Base-by-base conservation (phyloP, 2,888 invertebrate genomes). In the Conchocele bisecta region DNA sequence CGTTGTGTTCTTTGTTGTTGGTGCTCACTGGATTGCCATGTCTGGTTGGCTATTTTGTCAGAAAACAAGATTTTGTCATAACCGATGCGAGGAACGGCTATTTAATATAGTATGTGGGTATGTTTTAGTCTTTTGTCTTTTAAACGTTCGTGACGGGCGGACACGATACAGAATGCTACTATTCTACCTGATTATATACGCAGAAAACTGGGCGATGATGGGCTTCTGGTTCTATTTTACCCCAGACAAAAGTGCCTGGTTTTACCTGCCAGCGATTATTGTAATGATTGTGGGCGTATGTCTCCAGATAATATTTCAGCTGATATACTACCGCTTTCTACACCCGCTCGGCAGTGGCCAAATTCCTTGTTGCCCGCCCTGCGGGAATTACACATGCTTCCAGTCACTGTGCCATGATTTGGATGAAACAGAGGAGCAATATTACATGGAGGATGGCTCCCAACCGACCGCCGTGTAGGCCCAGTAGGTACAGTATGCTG, bases 71-170 rank as follows among this genome's bases (percentile, higher is more conserved):
- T 89, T 88, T 44, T 85, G 85, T 53, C 68, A 75, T n/a, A 82
- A 84, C 41, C 56, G 68, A 26, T 82, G 83, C 37, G 79, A 83
- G 41, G 90, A 88, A 53, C 89, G 88, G 69, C 85, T 86, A 35
- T 90, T 89, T 68, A 93, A 93, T 66, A 88, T 92, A 64, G 94
- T 96, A 41, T 94, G 97, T 71, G 97, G 96, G 3, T 93, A 95
- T 7, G 95, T 97, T 0, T 96, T 97, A 88, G 93, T 97, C 42
- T 97, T 97, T 89, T 96, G 96, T 5, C 97, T 95, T 89, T 94
- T 97, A 44, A 94, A 96, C 77, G 94, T 96, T 0, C 94, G 94
- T 6, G 96, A 96, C 88, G 96, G 96, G 1, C 93, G 93, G 50
- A 97, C 97, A 0, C 93, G 95, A 33, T 89, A 88, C 58, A 88